Base-by-base conservation (phyloP, 2,113 vertebrate species). In the Eurystomus gularis region DNA sequence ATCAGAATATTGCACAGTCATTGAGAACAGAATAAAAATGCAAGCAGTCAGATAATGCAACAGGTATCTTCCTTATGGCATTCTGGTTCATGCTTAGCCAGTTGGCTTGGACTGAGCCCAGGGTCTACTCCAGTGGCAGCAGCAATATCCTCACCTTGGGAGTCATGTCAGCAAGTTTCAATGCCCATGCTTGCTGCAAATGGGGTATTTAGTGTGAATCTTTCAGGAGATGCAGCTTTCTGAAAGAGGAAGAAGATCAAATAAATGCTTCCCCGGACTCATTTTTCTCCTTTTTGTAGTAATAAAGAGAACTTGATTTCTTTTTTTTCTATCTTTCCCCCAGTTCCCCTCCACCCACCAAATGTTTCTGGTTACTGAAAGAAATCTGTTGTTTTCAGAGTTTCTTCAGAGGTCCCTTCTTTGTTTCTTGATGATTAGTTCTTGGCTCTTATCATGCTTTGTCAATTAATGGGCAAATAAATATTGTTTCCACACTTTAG, bases 351-450 rank as follows among this genome's bases (percentile, higher is more conserved):
- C 62, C 26, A 65, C 77, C 58, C 11, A 26, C 62, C 54, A 31
- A 71, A 75, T 82, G 49, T 54, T 87, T 90, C 49, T 70, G 40
- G 28, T 80, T 93, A 52, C 57, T 72, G 68, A 83, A 86, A 75
- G 28, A 94, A 93, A 81, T 77, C 21, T 82, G 25, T 64, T 65
- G 33, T 26, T 80, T 93, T 60, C 17, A 60, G 25, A 89, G 14
- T 87, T 90, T 80, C 57, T 80, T 92, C 51, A 82, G 79, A 88
- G 75, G 48, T 86, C 71, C n/a, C 28, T 88, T 86, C 75, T 85
- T 29, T 81, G 48, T 92, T 95, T 82, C 66, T 70, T 93, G 21
- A 92, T 82, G 75, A 95, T 21, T 66, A 75, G 31, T 76, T 94
- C 52, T 88, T 93, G 75, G 64, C 76, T 95, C 8, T 82, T 88